A percentile compares a stretch with the other conserved stretches of the same genome.
phyloP scores from a whole-genome alignment of 1,140 invertebrate genomes.

The Cherax quadricarinatus region DNA sequence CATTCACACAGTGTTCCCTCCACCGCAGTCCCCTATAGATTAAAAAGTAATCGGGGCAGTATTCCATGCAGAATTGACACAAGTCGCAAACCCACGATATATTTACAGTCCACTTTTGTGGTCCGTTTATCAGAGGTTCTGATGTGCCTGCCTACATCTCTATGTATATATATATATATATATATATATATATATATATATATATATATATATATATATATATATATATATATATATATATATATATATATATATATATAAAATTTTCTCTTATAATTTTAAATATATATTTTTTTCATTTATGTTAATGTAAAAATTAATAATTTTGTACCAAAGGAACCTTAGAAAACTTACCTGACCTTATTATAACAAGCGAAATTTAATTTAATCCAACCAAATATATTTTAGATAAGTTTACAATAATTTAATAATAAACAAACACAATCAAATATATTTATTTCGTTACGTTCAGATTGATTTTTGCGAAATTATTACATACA shows the following conservation, averaged over 20 bases:
- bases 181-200: background rate
- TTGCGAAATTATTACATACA: too few species aligned
- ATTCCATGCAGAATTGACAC: conserved; percentile 7
- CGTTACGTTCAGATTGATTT: too few species aligned
- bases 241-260: background rate
- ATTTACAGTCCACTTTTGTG: background rate
- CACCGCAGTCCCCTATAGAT: conserved; percentile 2
- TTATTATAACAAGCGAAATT: too few species aligned
- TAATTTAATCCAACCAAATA: too few species aligned
- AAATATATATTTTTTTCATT: too few species aligned
- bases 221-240: background rate
- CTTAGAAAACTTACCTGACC: too few species aligned
- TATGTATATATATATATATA: background rate
- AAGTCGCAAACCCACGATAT: background rate
- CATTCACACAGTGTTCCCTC: background rate
- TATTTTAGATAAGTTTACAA: too few species aligned
- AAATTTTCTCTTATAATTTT: too few species aligned
- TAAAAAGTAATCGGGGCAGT: background rate
- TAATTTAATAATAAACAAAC: too few species aligned
- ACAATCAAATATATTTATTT: too few species aligned
- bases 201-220: background rate
- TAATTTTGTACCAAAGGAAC: too few species aligned
- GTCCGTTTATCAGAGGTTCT: background rate
- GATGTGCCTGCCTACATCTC: background rate
- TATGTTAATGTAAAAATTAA: too few species aligned